A percentile compares a stretch with the other conserved stretches of the same genome.
Evolutionary conservation across 2,113 vertebrate genomes (phyloP).

Genomic region (Chaetodon auriga): DNA sequence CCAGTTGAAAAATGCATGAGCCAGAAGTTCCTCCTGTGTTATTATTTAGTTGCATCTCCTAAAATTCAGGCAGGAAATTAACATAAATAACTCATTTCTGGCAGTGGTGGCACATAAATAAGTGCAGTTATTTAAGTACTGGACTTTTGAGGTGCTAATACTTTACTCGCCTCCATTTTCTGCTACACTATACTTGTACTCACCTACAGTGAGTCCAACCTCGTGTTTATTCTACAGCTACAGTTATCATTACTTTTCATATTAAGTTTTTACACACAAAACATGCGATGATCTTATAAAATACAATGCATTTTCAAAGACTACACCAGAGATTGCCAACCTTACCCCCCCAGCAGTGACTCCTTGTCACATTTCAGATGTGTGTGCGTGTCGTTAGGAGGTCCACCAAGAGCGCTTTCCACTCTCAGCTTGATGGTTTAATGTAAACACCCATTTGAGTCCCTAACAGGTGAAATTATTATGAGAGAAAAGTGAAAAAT

Average conservation of each 20-base stretch:
- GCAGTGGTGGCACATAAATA: neutral
- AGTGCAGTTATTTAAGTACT: neutral
- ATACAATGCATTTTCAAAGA: neutral
- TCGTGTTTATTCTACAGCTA: neutral
- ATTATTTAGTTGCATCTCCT: slow-evolving; percentile 38
- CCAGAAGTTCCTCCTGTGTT: slow-evolving; percentile 41
- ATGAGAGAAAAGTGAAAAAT: no score
- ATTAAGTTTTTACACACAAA: neutral
- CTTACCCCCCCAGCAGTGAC: neutral
- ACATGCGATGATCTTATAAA: neutral
- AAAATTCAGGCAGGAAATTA: neutral
- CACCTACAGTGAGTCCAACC: neutral
- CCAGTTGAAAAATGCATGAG: slow-evolving; percentile 61
- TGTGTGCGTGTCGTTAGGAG: neutral
- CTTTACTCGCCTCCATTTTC: neutral
- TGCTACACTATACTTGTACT: neutral
- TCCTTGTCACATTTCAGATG: neutral
- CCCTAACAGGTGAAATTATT: neutral
- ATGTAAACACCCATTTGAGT: neutral
- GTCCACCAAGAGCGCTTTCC: neutral
- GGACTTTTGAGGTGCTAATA: neutral
- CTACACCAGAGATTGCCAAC: neutral
- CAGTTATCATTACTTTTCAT: neutral
- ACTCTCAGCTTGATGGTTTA: neutral
- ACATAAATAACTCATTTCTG: neutral